A percentile compares a stretch with the other conserved stretches of the same genome.
Conservation (phyloP, 2,113 vertebrate species). For the Gnathonemus longibarbis region DNA sequence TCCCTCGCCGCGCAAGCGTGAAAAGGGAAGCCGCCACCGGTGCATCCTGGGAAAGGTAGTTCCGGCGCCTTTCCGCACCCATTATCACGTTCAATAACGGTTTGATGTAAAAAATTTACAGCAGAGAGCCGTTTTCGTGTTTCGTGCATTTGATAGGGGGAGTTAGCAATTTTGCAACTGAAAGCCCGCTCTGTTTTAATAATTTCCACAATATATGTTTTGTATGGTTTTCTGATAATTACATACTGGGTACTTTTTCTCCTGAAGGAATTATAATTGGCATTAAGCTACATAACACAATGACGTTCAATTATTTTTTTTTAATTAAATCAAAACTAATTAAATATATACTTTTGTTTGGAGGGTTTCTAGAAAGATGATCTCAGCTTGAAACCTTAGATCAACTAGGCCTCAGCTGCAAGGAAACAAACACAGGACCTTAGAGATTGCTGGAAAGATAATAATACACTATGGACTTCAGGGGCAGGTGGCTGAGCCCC, state of each 20-base stretch:
- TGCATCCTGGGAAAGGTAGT: not conserved
- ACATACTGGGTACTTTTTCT: not conserved
- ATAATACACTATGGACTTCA: conserved; percentile 37
- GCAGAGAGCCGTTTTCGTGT: not conserved
- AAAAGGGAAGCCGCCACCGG: too few relatives aligned
- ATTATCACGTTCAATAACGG: not conserved
- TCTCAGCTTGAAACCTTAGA: not conserved
- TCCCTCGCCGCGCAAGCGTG: not conserved
- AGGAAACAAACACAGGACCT: conserved; percentile 2
- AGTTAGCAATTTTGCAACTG: not conserved
- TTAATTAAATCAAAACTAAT: not conserved
- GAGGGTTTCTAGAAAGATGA: not conserved
- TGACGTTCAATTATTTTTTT: not conserved
- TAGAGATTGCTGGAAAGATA: conserved; percentile 24
- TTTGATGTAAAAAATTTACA: not conserved
- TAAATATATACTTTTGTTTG: not conserved
- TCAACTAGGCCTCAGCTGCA: conserved; percentile 15
- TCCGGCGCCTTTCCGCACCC: too few relatives aligned
- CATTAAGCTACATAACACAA: not conserved
- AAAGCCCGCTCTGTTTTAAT: not conserved
- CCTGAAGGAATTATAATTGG: not conserved
- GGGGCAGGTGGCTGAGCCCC: conserved; percentile 56
- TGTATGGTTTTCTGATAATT: not conserved
- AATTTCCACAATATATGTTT: not conserved
- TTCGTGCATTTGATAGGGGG: not conserved